Evolutionary conservation across 2,113 vertebrate species (phyloP).

Genomic region (Henicopernis longicauda): DNA sequence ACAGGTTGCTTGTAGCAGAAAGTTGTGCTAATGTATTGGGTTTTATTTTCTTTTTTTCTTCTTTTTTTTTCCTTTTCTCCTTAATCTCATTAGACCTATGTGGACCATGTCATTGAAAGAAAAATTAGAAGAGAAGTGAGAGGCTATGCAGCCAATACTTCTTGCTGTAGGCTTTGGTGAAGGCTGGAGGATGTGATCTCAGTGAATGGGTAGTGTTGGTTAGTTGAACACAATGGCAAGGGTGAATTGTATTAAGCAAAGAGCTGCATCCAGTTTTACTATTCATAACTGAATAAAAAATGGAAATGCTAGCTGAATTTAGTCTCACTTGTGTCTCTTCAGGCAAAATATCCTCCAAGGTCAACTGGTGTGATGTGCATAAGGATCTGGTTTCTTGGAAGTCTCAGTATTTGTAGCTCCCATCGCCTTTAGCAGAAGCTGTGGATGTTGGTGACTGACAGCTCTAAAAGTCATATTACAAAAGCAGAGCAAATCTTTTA

Average conservation of each 20-base stretch:
- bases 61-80: background rate
- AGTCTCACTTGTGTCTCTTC: background rate
- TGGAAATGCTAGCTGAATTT: background rate
- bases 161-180: background rate
- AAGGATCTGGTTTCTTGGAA: background rate
- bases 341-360: background rate
- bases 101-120: background rate
- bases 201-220: accelerated
- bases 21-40: background rate
- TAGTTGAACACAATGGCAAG: background rate
- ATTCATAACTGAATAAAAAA: background rate
- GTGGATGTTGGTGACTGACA: background rate
- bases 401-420: background rate
- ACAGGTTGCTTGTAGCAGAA: background rate
- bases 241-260: background rate
- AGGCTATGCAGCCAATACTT: background rate
- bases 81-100: background rate
- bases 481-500: background rate
- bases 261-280: background rate
- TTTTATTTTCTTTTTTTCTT: too few species aligned
- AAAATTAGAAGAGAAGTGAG: background rate
- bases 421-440: background rate
- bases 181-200: background rate
- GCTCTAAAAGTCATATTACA: background rate
- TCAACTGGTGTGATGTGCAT: background rate